A percentile compares a stretch with the other conserved stretches of the same genome.
Evolutionary conservation across 2,888 invertebrate genomes (phyloP).

Genomic region (Mactromeris polynyma): DNA sequence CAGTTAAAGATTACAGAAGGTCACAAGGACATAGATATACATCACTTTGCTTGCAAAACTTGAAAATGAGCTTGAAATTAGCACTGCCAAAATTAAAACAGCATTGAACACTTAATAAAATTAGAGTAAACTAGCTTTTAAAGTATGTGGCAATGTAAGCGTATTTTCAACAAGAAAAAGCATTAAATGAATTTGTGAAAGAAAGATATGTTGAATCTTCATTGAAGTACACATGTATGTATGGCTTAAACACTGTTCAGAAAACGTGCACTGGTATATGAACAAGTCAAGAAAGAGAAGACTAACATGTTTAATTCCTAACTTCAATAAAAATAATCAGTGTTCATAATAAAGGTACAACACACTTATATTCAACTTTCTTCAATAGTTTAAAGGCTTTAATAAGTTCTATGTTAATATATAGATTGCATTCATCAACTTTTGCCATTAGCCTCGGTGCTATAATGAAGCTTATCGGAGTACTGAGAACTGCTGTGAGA

Average conservation of each 20-base stretch:
- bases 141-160: not conserved
- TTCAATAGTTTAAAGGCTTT: not conserved
- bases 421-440: slow-evolving; percentile 15
- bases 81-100: no score
- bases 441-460: slow-evolving; percentile 14
- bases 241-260: not conserved
- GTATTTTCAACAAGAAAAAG: not conserved
- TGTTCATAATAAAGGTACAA: not conserved
- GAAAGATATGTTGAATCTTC: not conserved
- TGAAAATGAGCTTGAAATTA: no score
- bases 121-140: not conserved
- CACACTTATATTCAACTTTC: not conserved
- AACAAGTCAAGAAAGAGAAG: not conserved
- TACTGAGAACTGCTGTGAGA: not conserved
- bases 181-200: not conserved
- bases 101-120: no score
- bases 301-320: not conserved
- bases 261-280: not conserved
- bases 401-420: not conserved
- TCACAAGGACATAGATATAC: no score
- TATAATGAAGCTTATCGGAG: not conserved
- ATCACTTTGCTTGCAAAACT: no score
- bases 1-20: no score
- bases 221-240: not conserved
- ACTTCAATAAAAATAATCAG: not conserved